Conservation (phyloP, 1,140 invertebrate species). For the Meloidogyne chitwoodi region DNA sequence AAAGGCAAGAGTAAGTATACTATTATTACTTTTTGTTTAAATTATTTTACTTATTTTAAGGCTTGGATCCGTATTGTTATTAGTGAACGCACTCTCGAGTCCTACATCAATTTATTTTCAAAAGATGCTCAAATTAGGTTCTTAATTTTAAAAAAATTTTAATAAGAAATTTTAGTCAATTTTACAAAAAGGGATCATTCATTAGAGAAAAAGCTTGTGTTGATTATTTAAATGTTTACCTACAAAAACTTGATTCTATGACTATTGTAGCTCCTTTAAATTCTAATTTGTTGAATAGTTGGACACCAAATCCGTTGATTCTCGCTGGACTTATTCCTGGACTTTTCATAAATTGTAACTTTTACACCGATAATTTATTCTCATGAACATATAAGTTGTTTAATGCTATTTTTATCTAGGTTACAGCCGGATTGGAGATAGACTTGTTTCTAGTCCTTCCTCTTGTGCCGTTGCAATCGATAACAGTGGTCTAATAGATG, state of each 20-base stretch:
- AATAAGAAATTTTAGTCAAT: conserved; percentile 39
- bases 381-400: not conserved
- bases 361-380: too few relatives aligned
- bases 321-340: conserved; percentile 47
- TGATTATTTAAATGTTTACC: conserved; percentile 40
- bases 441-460: not conserved
- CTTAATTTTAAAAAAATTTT: conserved; percentile 9
- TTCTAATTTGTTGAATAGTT: conserved; percentile 47
- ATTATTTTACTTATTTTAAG: not conserved
- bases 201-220: conserved; percentile 48
- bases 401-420: not conserved
- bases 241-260: conserved; percentile 40
- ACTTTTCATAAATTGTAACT: not conserved
- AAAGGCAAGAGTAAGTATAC: conserved; percentile 42
- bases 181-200: conserved; percentile 50
- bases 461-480: not conserved
- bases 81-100: conserved; percentile 49
- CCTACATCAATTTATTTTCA: conserved; percentile 36
- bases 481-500: not conserved
- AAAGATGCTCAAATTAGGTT: conserved; percentile 35
- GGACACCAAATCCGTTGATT: conserved; percentile 57
- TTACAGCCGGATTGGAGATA: not conserved
- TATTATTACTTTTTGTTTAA: not conserved
- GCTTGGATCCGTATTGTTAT: conserved; percentile 57
- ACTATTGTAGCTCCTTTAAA: conserved; percentile 43